These are phyloP conservation scores for Epirrhoe tristata DNA, from an alignment of 2,888 invertebrate genomes.

Conservation along the genomic window DNA sequence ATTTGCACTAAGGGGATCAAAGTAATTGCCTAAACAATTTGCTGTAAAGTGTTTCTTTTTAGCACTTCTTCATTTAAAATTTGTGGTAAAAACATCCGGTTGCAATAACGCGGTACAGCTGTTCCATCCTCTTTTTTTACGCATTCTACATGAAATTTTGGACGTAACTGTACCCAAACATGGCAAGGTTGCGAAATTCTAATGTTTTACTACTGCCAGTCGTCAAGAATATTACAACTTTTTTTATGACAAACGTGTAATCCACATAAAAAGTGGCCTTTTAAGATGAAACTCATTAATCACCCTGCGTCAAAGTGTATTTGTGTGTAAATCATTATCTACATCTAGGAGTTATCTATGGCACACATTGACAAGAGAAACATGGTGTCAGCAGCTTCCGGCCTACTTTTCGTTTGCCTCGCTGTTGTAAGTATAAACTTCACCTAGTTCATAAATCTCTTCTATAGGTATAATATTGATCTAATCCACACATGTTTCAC, in stretches of 20 bases:
- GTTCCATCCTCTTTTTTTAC: background rate
- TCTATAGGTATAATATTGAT: background rate
- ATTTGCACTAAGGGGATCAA: conserved; percentile 40
- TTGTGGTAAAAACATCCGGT: conserved; percentile 18
- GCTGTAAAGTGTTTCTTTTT: conserved; percentile 27
- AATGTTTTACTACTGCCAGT: background rate
- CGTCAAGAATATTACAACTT: background rate
- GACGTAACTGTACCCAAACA: conserved; percentile 5
- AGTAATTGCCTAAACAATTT: conserved; percentile 19
- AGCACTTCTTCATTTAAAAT: conserved; percentile 9
- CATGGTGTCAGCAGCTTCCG: conserved; percentile 65
- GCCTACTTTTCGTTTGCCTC: conserved; percentile 59
- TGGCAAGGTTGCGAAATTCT: background rate
- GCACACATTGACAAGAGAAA: conserved; percentile 51
- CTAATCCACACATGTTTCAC: background rate
- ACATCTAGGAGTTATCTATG: conserved; percentile 54
- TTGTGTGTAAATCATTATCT: conserved; percentile 53
- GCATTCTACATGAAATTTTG: conserved; percentile 12
- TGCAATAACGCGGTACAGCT: conserved; percentile 12
- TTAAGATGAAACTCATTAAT: conserved; percentile 43
- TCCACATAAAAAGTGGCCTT: conserved; percentile 22
- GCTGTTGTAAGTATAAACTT: conserved; percentile 65
- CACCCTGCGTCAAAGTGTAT: conserved; percentile 50
- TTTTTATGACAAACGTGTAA: conserved; percentile 10
- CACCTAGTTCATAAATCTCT: conserved; percentile 43